These are phyloP conservation scores for Heliothis peltigera DNA, from an alignment of 2,888 invertebrate species.

Conservation along the genomic window DNA sequence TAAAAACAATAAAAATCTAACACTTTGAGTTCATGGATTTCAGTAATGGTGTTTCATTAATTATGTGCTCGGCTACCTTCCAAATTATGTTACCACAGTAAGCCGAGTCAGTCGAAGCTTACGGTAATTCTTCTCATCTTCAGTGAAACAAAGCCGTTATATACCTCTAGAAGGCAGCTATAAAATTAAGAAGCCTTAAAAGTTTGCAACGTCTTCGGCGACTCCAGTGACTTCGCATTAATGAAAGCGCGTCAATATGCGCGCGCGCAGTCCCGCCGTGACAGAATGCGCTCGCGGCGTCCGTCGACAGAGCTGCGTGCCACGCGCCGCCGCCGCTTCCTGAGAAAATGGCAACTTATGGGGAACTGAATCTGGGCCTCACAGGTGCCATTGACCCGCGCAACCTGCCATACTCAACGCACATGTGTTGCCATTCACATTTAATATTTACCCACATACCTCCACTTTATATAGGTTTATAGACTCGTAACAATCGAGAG, in stretches of 20 bases:
- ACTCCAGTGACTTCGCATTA: slow-evolving; percentile 82
- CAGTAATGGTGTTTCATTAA: slow-evolving; percentile 39
- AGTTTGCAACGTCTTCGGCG: slow-evolving; percentile 73
- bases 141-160: slow-evolving; percentile 69
- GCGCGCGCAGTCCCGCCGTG: slow-evolving; percentile 84
- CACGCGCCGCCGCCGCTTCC: slow-evolving; percentile 79
- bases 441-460: slow-evolving; percentile 80
- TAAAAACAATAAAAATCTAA: slow-evolving; percentile 75
- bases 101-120: slow-evolving; percentile 63
- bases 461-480: slow-evolving; percentile 76
- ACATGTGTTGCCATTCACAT: slow-evolving; percentile 83
- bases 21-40: slow-evolving; percentile 65
- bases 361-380: slow-evolving; percentile 87
- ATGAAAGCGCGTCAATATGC: slow-evolving; percentile 86
- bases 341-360: slow-evolving; percentile 89
- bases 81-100: slow-evolving; percentile 44
- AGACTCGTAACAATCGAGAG: slow-evolving; percentile 75
- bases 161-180: slow-evolving; percentile 70
- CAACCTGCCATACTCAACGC: slow-evolving; percentile 79
- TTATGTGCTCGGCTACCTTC: slow-evolving; percentile 26
- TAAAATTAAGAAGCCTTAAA: slow-evolving; percentile 76
- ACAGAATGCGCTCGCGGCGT: slow-evolving; percentile 82
- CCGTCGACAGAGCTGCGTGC: slow-evolving; percentile 62
- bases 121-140: slow-evolving; percentile 67
- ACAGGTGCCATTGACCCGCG: slow-evolving; percentile 85